A percentile compares a stretch with the other conserved stretches of the same genome.
Evolutionary conservation across 2,888 invertebrate species (phyloP).

Genomic region (Acrobasis repandana): DNA sequence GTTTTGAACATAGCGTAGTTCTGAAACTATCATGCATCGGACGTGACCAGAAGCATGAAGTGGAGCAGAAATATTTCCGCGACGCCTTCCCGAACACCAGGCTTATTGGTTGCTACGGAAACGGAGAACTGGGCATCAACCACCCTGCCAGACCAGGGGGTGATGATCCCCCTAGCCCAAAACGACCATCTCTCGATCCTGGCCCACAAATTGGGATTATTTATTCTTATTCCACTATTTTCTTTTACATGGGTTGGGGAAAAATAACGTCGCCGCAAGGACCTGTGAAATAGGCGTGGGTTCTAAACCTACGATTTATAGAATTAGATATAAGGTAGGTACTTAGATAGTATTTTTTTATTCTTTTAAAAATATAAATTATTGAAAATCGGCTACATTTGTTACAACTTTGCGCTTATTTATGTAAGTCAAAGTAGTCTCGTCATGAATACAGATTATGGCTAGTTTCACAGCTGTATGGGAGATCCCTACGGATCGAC

Average conservation of each 20-base stretch:
- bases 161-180: slow-evolving; percentile 33
- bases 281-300: slow-evolving; percentile 20
- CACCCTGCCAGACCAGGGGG: slow-evolving; percentile 46
- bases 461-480: too few species aligned
- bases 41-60: slow-evolving; percentile 61
- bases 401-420: background rate
- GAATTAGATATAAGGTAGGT: background rate
- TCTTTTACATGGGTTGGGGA: slow-evolving; percentile 76
- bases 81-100: slow-evolving; percentile 64
- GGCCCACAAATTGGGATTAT: slow-evolving; percentile 56
- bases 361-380: background rate
- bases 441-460: too few species aligned
- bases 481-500: too few species aligned
- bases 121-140: slow-evolving; percentile 71
- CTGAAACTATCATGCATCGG: slow-evolving; percentile 74
- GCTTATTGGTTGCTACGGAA: slow-evolving; percentile 70
- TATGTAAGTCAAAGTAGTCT: too few species aligned
- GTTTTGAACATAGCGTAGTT: slow-evolving; percentile 65
- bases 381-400: background rate
- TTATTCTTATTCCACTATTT: slow-evolving; percentile 73
- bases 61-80: slow-evolving; percentile 66
- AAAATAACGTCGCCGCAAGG: slow-evolving; percentile 47
- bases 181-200: slow-evolving; percentile 44
- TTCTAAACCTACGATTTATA: background rate
- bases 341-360: background rate